Conservation (phyloP, 2,797 vertebrate genomes). For the Aldrovandia affinis region DNA sequence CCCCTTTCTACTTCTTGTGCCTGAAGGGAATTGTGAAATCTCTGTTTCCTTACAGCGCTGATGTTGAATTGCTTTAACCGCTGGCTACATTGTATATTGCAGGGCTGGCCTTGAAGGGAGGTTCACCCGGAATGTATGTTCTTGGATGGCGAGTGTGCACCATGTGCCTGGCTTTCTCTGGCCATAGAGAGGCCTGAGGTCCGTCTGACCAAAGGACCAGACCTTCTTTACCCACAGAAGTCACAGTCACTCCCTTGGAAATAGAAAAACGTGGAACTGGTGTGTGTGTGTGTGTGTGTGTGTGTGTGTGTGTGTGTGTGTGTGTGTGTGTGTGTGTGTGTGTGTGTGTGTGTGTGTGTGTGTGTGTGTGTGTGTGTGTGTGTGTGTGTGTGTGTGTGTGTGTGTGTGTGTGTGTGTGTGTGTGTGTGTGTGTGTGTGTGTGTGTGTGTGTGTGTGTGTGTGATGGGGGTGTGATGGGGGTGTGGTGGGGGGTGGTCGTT, state of each 20-base stretch:
- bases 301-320: not conserved
- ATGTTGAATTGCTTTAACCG: not conserved
- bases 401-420: slow-evolving; percentile 42
- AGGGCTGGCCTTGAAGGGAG: not conserved
- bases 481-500: not conserved
- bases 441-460: slow-evolving; percentile 36
- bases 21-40: not conserved
- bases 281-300: not conserved
- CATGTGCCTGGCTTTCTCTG: not conserved
- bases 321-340: not conserved
- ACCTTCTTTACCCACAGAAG: not conserved
- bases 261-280: no score
- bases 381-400: slow-evolving; percentile 14
- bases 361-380: not conserved
- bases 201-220: not conserved
- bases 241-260: no score
- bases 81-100: not conserved
- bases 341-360: not conserved
- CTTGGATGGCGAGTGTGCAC: no score
- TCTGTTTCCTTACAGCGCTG: not conserved
- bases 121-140: not conserved
- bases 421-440: slow-evolving; percentile 41
- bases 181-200: not conserved
- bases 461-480: not conserved
- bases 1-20: no score